Percentiles rank a stretch among this genome's conserved stretches.
Conservation (phyloP, 2,113 vertebrate species). For the Petrocephalus microphthalmus region DNA sequence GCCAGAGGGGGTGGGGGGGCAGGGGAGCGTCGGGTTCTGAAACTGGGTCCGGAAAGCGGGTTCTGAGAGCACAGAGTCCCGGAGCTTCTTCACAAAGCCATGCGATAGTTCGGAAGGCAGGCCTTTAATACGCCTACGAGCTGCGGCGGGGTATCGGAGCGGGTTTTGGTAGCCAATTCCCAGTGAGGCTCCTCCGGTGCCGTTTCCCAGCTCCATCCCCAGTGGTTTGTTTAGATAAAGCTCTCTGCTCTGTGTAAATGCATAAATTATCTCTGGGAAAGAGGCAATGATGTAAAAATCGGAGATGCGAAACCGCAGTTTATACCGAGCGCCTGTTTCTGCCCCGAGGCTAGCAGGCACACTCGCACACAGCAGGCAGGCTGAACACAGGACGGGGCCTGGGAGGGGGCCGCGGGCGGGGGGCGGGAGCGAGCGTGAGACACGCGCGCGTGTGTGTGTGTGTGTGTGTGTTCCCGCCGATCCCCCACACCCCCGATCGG, state of each 20-base stretch:
- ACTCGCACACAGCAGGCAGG: constrained; percentile 34
- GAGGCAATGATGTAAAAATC: constrained; percentile 61
- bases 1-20: background rate
- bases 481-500: background rate
- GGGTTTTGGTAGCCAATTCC: constrained; percentile 18
- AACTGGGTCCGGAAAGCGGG: background rate
- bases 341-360: constrained; percentile 46
- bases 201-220: constrained; percentile 40
- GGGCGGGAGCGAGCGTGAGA: constrained; percentile 8
- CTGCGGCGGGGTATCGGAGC: constrained; percentile 11
- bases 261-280: constrained; percentile 61
- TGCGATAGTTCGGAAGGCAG: background rate
- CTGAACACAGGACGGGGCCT: constrained; percentile 28
- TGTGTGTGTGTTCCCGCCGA: background rate
- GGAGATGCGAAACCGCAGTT: constrained; percentile 49
- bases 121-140: constrained; percentile 22
- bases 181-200: constrained; percentile 36
- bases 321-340: constrained; percentile 39
- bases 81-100: background rate
- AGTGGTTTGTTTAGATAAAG: constrained; percentile 52
- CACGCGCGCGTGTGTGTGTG: too few species aligned
- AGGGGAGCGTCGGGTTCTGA: background rate
- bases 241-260: constrained; percentile 58
- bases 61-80: background rate
- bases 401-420: background rate